These are phyloP conservation scores for Gallirallus australis DNA, from an alignment of 2,797 vertebrate genomes.

Conservation along the genomic window DNA sequence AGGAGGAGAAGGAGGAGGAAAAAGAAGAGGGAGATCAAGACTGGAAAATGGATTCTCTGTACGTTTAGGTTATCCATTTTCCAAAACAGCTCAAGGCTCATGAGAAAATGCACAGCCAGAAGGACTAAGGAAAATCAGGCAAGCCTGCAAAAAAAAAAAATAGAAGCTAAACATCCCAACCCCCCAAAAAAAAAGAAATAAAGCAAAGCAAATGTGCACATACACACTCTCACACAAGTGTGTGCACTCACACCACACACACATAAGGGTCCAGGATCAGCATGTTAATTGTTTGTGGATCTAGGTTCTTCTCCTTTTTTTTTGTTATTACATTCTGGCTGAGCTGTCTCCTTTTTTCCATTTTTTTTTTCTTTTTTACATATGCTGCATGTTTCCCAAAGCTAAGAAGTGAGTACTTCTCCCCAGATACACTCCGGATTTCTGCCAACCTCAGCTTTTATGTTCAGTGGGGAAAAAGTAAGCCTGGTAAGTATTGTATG, in stretches of 20 bases:
- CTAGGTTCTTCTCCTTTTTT: neutral
- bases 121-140: conserved; percentile 66
- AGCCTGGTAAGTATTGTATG: conserved; percentile 59
- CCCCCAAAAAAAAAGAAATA: conserved; percentile 39
- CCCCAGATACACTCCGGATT: conserved; percentile 62
- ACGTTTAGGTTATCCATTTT: conserved; percentile 60
- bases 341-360: neutral
- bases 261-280: conserved; percentile 56
- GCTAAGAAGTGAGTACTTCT: conserved; percentile 58
- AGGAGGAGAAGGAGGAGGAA: conserved; percentile 56
- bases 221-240: conserved; percentile 17
- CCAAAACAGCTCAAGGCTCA: conserved; percentile 66
- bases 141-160: conserved; percentile 61
- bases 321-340: conserved; percentile 11
- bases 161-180: conserved; percentile 66
- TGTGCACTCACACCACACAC: conserved; percentile 37
- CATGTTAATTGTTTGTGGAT: conserved; percentile 35
- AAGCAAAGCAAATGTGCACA: conserved; percentile 55
- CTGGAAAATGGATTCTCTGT: conserved; percentile 64
- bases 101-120: conserved; percentile 74
- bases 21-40: conserved; percentile 60
- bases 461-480: conserved; percentile 69
- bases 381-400: conserved; percentile 53
- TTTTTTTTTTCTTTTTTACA: neutral
- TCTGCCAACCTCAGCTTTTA: conserved; percentile 58